These are phyloP conservation scores for Enteromius argenteus DNA, from an alignment of 2,797 vertebrate species.

Conservation along the genomic window DNA sequence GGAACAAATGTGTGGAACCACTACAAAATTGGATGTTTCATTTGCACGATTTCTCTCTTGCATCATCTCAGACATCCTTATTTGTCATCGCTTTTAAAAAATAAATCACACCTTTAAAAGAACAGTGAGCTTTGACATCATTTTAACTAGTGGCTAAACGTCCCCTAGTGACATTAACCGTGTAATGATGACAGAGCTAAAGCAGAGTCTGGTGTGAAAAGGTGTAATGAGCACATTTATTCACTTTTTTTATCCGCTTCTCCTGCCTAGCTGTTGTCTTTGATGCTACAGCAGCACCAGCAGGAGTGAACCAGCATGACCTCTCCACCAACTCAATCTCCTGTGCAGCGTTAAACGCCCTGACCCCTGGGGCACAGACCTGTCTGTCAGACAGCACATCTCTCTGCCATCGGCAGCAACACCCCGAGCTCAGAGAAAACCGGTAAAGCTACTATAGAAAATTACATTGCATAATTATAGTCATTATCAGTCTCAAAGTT, in stretches of 20 bases:
- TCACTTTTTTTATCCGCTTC: background rate
- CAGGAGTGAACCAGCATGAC: constrained; percentile 8
- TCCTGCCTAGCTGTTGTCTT: constrained; percentile 22
- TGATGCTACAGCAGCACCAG: constrained; percentile 25
- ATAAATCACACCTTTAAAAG: background rate
- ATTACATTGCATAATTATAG: constrained; percentile 69
- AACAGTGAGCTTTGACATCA: background rate
- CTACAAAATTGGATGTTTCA: background rate
- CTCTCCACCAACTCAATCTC: constrained; percentile 33
- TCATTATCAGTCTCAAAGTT: constrained; percentile 61
- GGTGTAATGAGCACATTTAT: constrained; percentile 6
- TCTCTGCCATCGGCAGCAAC: constrained; percentile 15
- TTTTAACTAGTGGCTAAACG: constrained; percentile 21
- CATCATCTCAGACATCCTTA: background rate
- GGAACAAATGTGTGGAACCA: background rate
- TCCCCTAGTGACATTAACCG: background rate
- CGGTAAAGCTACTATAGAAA: constrained; percentile 60
- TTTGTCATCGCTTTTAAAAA: background rate
- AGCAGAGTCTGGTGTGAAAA: constrained; percentile 5
- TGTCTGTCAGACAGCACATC: constrained; percentile 31
- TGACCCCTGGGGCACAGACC: constrained; percentile 47
- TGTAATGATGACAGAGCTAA: constrained; percentile 4
- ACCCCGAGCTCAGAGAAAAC: constrained; percentile 39
- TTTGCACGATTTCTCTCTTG: background rate
- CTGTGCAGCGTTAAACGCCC: constrained; percentile 45